Conservation (phyloP, 2,113 vertebrate species). For the Rhinichthys klamathensis region DNA sequence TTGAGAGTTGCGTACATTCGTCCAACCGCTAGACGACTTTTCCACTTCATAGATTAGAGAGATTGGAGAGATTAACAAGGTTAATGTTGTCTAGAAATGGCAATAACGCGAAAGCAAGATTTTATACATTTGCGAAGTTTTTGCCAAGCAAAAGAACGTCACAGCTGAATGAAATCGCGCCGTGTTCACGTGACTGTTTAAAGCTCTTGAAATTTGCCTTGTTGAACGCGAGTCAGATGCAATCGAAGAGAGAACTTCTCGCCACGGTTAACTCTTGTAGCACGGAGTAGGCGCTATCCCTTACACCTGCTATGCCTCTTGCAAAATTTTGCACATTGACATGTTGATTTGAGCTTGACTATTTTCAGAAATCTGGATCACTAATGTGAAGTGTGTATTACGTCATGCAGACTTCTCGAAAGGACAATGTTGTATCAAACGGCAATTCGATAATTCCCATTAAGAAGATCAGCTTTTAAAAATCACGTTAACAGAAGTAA, state of each 20-base stretch:
- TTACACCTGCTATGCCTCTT: constrained; percentile 72
- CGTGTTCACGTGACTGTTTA: not conserved
- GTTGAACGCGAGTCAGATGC: not conserved
- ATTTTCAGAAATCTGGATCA: not conserved
- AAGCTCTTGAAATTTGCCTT: not conserved
- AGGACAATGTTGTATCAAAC: not conserved
- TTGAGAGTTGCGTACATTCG: not conserved
- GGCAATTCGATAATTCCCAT: not conserved
- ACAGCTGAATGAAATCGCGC: not conserved
- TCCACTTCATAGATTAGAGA: not conserved
- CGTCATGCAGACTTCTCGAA: not conserved
- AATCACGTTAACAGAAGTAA: too few species aligned
- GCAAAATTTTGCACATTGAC: constrained; percentile 75
- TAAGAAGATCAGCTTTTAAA: not conserved
- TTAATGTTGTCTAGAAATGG: constrained; percentile 1
- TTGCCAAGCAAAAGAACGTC: not conserved
- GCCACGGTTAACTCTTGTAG: constrained; percentile 59
- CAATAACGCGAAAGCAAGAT: not conserved
- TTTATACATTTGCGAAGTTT: constrained; percentile 7
- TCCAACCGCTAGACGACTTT: not conserved
- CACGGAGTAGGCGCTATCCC: constrained; percentile 59
- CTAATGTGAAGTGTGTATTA: not conserved
- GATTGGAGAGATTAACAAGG: not conserved
- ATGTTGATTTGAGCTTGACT: constrained; percentile 50
- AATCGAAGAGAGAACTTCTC: constrained; percentile 11